Base-by-base conservation (phyloP, 2,797 vertebrate species). In the Graptemys geographica region DNA sequence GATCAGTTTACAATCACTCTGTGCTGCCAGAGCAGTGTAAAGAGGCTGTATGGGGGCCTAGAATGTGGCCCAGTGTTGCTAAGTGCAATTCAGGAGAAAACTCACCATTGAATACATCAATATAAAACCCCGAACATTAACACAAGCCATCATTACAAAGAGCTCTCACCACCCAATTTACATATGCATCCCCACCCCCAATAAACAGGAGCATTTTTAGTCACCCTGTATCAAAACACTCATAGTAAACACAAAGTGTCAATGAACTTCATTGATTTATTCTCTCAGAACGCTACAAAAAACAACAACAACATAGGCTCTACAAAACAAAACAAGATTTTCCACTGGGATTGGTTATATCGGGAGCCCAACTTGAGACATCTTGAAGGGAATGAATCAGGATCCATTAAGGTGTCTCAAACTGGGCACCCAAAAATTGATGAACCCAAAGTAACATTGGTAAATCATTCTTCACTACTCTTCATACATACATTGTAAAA, bases 1-100 rank as follows among this genome's bases (percentile, higher is more conserved):
- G 44, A 27, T 81, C 49, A 83, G 0, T 0, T 28, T n/a, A 44
- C 12, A 4, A 8, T 10, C 4, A 51, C 13, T 74, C 83, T 85
- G 18, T 81, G 78, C 90, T 37, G 65, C 65, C 18, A 18, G 4
- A 21, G 9, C 65, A 65, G 62, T 69, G 65, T 69, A n/a, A 69
- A 69, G 19, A 69, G 9, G n/a, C 18, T 1, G 0, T n/a, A 69
- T 37, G 18, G 16, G 65, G 18, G 19, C 19, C 9, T 69, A 69
- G 65, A n/a, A 69, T 37, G 8, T 83, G 31, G 5, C 13, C 16
- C 6, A 41, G 78, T 3, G 65, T 33, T 65, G 69, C 56, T 74
- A 31, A 2, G 0, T 6, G 15, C 65, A 79, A 55, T 65, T 85
- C 21, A 79, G 83, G 85, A 74, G 13, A 5, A 78, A 15, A 11